These are phyloP conservation scores for Drosophila paranaensis DNA, from an alignment of 2,888 invertebrate species.

Conservation along the genomic window DNA sequence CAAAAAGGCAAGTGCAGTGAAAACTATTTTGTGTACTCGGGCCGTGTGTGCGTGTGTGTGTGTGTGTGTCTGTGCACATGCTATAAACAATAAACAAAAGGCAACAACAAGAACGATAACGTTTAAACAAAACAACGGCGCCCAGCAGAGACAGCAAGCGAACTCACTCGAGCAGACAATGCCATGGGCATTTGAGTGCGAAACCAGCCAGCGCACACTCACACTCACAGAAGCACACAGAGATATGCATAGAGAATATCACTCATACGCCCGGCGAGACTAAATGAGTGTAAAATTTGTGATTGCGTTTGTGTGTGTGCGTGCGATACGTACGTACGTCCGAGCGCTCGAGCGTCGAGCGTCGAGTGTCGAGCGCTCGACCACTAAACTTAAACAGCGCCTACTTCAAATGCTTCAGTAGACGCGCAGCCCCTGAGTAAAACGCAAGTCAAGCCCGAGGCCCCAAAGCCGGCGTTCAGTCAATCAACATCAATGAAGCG, in stretches of 20 bases:
- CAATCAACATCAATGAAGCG: slow-evolving; percentile 28
- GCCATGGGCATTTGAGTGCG: slow-evolving; percentile 74
- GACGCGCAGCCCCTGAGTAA: slow-evolving; percentile 82
- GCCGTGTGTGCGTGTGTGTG: slow-evolving; percentile 7
- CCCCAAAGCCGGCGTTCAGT: slow-evolving; percentile 39
- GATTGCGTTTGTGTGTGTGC: slow-evolving; percentile 6
- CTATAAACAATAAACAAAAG: slow-evolving; percentile 73
- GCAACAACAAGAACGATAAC: slow-evolving; percentile 77
- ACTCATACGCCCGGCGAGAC: slow-evolving; percentile 69
- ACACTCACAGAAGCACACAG: slow-evolving; percentile 5
- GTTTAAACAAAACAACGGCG: slow-evolving; percentile 77
- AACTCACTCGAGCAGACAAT: slow-evolving; percentile 71
- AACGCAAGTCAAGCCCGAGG: slow-evolving; percentile 60
- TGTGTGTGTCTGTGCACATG: slow-evolving; percentile 31
- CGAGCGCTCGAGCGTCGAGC: slow-evolving; percentile 41
- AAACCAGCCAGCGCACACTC: slow-evolving; percentile 48
- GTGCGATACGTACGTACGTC: slow-evolving; percentile 31
- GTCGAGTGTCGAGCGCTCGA: slow-evolving; percentile 41
- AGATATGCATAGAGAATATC: slow-evolving; percentile 52
- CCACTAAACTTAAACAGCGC: slow-evolving; percentile 75
- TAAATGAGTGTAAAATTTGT: slow-evolving; percentile 59
- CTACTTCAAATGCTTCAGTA: slow-evolving; percentile 77
- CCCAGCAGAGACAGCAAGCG: slow-evolving; percentile 69
- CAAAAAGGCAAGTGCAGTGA: slow-evolving; percentile 29
- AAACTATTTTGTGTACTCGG: slow-evolving; percentile 42